Base-by-base conservation (phyloP, 2,113 vertebrate species). In the Lathamus discolor region DNA sequence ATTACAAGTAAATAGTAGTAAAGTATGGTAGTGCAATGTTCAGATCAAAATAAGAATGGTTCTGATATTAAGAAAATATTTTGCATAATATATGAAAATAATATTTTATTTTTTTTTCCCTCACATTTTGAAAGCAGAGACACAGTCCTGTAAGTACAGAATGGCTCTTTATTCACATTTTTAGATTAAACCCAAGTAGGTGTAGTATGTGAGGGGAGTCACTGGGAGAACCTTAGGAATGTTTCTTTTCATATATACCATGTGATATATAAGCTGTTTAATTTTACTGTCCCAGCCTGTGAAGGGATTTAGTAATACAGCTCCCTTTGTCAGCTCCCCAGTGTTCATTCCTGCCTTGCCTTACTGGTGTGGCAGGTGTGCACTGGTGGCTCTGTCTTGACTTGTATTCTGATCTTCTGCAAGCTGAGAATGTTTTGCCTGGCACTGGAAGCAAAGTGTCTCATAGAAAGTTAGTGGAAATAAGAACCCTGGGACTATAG, bases 131-230 rank as follows among this genome's bases (percentile, higher is more conserved):
- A 96, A 95, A 92, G 95, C 97, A 98, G 98, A 98, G 98, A 87
- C 98, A 98, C 96, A 98, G 97, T 97, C 98, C 97, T 96, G 98
- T 98, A 98, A 98, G 98, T 98, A 93, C 44, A 95, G 93, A 84
- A 87, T 66, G 66, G 39, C 85, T 97, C 96, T 97, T 97, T 75
- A 93, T 77, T 97, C 44, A 77, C 93, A 93, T 68, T 82, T 90
- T 39, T 70, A 92, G 41, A 69, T 88, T 86, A 86, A 92, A 95
- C 80, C 7, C 9, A 72, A 87, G 35, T 62, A 70, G 86, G 48
- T 78, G 35, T 72, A 89, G n/a, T 92, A 31, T 46, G 27, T 64
- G 27, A 82, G 29, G 16, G 29, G 11, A 62, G 10, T 57, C 73
- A 22, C 2, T 84, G 39, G 27, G 39, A 74, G 84, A 79, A 25